A percentile compares a stretch with the other conserved stretches of the same genome.
phyloP scores from a whole-genome alignment of 2,888 invertebrate species.

The Agriopis aurantiaria region DNA sequence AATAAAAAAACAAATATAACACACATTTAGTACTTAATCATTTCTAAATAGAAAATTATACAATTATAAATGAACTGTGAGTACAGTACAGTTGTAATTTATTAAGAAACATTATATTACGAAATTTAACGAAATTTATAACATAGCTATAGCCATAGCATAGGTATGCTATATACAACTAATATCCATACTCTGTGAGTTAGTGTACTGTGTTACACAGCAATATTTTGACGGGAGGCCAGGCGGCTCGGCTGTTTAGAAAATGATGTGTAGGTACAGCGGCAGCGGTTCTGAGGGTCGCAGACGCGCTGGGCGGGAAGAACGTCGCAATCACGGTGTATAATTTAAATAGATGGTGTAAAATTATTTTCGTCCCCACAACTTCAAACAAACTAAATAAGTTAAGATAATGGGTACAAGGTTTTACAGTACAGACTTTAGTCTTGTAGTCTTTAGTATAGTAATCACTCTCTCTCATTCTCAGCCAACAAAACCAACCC shows the following conservation, averaged over 20 bases:
- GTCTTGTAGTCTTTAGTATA: neutral
- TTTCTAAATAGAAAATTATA: too few species aligned
- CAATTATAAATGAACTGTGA: too few species aligned
- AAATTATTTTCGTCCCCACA: constrained; percentile 26
- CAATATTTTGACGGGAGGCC: constrained; percentile 82
- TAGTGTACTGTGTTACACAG: constrained; percentile 48
- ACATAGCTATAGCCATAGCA: too few species aligned
- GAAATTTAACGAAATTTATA: too few species aligned
- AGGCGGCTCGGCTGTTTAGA: constrained; percentile 66
- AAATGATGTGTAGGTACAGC: constrained; percentile 52
- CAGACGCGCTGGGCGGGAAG: constrained; percentile 17
- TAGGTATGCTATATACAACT: neutral
- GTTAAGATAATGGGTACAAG: neutral
- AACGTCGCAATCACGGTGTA: constrained; percentile 29
- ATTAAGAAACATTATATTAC: too few species aligned
- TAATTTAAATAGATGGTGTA: constrained; percentile 34
- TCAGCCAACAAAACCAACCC: too few species aligned
- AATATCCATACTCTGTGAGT: neutral
- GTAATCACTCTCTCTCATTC: too few species aligned
- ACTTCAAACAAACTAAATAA: constrained; percentile 2
- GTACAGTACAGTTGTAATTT: too few species aligned
- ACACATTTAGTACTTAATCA: too few species aligned
- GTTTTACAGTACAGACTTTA: neutral
- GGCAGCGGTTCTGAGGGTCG: constrained; percentile 37
- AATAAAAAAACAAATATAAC: too few species aligned